A percentile compares a stretch with the other conserved stretches of the same genome.
phyloP scores from a whole-genome alignment of 2,113 vertebrate genomes.

The Thunnus maccoyii region DNA sequence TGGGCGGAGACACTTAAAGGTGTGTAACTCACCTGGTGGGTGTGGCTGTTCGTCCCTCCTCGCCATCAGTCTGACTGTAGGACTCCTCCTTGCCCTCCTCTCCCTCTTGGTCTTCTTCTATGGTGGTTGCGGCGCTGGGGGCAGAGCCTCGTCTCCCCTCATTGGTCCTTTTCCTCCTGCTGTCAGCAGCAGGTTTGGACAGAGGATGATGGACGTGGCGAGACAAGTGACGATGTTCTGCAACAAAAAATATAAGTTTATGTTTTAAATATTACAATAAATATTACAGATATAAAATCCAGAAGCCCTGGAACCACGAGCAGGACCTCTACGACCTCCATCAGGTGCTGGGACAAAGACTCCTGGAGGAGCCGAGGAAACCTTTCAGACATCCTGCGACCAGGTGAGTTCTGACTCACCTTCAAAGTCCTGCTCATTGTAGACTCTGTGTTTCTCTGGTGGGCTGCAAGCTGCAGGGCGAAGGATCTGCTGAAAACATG shows the following conservation, averaged over 20 bases:
- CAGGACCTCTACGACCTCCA: background rate
- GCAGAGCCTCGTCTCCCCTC: constrained; percentile 72
- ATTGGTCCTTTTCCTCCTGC: constrained; percentile 41
- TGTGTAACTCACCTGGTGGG: constrained; percentile 15
- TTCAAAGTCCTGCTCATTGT: constrained; percentile 53
- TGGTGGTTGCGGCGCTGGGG: constrained; percentile 83
- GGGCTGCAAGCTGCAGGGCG: constrained; percentile 14
- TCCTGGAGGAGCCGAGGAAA: too few species aligned
- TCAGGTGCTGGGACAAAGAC: too few species aligned
- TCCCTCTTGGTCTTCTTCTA: constrained; percentile 83
- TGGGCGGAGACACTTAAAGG: background rate
- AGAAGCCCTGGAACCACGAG: background rate
- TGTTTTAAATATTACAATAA: too few species aligned
- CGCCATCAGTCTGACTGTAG: constrained; percentile 10
- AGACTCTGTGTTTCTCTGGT: constrained; percentile 32
- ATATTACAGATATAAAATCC: background rate
- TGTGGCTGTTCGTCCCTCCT: background rate
- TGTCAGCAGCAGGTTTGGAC: constrained; percentile 37
- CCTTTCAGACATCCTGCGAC: too few species aligned
- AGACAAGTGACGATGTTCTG: constrained; percentile 64
- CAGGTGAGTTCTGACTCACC: constrained; percentile 23
- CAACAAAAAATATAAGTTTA: background rate
- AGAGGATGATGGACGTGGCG: constrained; percentile 58
- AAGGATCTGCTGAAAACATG: constrained; percentile 55
- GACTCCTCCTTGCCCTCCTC: constrained; percentile 32